Evolutionary conservation across 2,113 vertebrate genomes (phyloP).

Genomic region (Synchiropus splendidus): DNA sequence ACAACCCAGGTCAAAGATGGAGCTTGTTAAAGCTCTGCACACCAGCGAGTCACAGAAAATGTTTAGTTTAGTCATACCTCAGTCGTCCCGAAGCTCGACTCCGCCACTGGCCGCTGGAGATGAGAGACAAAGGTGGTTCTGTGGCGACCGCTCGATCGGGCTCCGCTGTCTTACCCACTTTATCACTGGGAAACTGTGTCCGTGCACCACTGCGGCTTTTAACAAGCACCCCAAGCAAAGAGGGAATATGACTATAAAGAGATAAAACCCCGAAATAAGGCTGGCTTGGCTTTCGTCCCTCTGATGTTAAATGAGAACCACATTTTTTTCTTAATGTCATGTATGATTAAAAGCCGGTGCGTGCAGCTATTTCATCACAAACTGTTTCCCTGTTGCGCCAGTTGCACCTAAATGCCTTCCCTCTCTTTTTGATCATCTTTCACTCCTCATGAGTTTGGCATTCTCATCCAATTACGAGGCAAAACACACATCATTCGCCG

Average conservation of each 20-base stretch:
- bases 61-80: constrained; percentile 58
- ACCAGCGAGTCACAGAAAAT: constrained; percentile 57
- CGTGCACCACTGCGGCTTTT: constrained; percentile 29
- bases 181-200: constrained; percentile 47
- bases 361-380: constrained; percentile 18
- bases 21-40: constrained; percentile 66
- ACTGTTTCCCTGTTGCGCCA: background rate
- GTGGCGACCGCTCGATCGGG: constrained; percentile 26
- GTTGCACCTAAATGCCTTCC: background rate
- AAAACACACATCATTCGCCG: constrained; percentile 12
- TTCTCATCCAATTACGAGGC: constrained; percentile 6
- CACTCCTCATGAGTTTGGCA: background rate
- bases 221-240: constrained; percentile 42
- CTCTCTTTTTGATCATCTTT: background rate
- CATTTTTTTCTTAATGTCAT: constrained; percentile 39
- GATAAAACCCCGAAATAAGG: constrained; percentile 51
- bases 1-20: constrained; percentile 57
- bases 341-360: constrained; percentile 44
- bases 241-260: constrained; percentile 18
- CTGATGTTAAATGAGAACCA: constrained; percentile 50
- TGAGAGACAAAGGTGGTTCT: constrained; percentile 58
- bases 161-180: constrained; percentile 41
- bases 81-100: constrained; percentile 26
- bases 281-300: constrained; percentile 21
- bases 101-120: constrained; percentile 39